A percentile compares a stretch with the other conserved stretches of the same genome.
phyloP scores from a whole-genome alignment of 2,113 vertebrate genomes.

The Hyaena hyaena region DNA sequence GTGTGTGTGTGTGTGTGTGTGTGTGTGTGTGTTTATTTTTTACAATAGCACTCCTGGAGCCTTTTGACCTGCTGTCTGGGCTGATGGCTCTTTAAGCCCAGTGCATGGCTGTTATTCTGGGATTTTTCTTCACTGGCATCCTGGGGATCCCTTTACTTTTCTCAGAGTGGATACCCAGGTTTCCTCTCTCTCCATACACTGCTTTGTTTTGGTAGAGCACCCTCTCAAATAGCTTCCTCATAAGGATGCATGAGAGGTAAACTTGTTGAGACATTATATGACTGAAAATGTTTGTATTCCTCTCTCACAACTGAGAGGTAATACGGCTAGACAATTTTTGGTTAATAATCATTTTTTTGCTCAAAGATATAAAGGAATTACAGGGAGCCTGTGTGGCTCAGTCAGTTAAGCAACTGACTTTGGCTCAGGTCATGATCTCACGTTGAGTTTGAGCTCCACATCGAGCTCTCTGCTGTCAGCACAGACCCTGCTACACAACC shows the following conservation, averaged over 20 bases:
- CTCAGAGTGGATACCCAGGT: not conserved
- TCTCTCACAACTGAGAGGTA: not conserved
- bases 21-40: not conserved
- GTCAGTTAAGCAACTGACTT: too few relatives aligned
- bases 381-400: too few relatives aligned
- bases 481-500: too few relatives aligned
- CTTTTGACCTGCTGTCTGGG: not conserved
- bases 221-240: not conserved
- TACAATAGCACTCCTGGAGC: not conserved
- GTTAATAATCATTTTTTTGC: not conserved
- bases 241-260: not conserved
- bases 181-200: not conserved
- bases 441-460: too few relatives aligned
- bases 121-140: not conserved
- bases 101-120: not conserved
- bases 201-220: not conserved
- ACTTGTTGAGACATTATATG: not conserved
- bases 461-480: too few relatives aligned
- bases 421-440: too few relatives aligned
- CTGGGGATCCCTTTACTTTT: not conserved
- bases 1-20: not conserved
- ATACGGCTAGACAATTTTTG: not conserved
- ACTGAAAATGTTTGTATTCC: slow-evolving; percentile 37
- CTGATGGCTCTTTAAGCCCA: not conserved
- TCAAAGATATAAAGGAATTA: not conserved